Evolutionary conservation across 2,797 vertebrate species (phyloP).

Genomic region (Brotula barbata): DNA sequence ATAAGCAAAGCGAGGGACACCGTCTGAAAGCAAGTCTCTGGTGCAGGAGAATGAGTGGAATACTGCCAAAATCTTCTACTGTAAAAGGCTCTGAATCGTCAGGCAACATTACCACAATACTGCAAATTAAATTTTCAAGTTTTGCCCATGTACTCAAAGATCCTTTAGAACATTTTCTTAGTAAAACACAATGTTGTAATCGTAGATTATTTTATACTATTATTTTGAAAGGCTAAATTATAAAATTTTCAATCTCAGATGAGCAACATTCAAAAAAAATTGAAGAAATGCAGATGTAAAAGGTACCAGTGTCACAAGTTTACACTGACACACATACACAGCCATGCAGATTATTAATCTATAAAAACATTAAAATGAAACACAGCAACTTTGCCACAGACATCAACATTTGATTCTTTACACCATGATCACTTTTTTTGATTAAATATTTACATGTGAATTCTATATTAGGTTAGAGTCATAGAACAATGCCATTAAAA

Average conservation of each 20-base stretch:
- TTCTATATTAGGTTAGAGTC: no score
- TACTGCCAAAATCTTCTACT: slow-evolving; percentile 39
- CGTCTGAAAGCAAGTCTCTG: slow-evolving; percentile 49
- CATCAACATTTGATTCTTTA: slow-evolving; percentile 8
- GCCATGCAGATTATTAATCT: not conserved
- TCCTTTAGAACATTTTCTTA: not conserved
- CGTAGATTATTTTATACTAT: no score
- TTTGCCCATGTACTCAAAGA: not conserved
- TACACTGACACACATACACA: slow-evolving; percentile 3
- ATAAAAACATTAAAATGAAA: not conserved
- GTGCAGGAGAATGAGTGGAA: slow-evolving; percentile 54
- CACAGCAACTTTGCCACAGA: not conserved
- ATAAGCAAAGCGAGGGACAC: slow-evolving; percentile 45
- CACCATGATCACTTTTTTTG: no score
- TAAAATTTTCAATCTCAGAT: no score
- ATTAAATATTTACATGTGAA: no score
- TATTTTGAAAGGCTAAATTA: no score
- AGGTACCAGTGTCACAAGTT: no score
- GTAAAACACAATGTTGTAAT: no score
- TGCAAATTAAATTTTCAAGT: slow-evolving; percentile 3
- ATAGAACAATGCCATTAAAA: no score
- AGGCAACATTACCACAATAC: slow-evolving; percentile 13
- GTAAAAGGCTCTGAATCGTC: slow-evolving; percentile 15
- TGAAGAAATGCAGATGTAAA: no score
- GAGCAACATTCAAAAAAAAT: no score